Evolutionary conservation across 2,888 invertebrate genomes (phyloP).

Genomic region (Plusia festucae): DNA sequence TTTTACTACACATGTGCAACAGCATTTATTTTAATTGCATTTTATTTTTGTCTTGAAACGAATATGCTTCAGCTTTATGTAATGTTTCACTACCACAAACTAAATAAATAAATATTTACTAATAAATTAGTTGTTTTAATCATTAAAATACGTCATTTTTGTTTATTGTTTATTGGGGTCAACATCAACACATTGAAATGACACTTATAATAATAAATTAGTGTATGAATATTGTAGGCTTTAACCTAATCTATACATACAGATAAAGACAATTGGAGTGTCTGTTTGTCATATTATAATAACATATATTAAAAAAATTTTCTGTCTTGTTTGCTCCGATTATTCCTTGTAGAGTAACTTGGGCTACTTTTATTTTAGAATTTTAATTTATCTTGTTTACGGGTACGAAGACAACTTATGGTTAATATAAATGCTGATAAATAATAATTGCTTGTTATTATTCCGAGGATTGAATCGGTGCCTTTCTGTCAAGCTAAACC

Average conservation of each 20-base stretch:
- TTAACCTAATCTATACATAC: no score
- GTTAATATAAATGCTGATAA: not conserved
- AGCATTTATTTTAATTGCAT: constrained; percentile 35
- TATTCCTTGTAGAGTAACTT: no score
- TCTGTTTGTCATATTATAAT: no score
- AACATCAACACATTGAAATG: not conserved
- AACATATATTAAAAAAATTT: no score
- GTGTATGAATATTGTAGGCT: not conserved
- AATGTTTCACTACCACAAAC: constrained; percentile 20
- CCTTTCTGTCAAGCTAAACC: not conserved
- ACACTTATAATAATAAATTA: not conserved
- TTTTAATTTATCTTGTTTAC: no score
- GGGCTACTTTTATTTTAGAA: no score
- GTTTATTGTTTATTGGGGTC: not conserved
- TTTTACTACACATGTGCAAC: constrained; percentile 23
- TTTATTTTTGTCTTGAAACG: constrained; percentile 10
- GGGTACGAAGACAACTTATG: no score
- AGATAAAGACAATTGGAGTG: no score
- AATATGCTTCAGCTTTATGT: constrained; percentile 7
- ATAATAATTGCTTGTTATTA: no score
- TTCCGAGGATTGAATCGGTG: not conserved
- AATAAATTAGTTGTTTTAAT: constrained; percentile 31
- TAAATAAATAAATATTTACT: constrained; percentile 37
- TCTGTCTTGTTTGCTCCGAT: no score
- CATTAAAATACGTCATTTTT: not conserved